Conservation (phyloP, 1,140 invertebrate genomes). For the Drosophila jambulina region DNA sequence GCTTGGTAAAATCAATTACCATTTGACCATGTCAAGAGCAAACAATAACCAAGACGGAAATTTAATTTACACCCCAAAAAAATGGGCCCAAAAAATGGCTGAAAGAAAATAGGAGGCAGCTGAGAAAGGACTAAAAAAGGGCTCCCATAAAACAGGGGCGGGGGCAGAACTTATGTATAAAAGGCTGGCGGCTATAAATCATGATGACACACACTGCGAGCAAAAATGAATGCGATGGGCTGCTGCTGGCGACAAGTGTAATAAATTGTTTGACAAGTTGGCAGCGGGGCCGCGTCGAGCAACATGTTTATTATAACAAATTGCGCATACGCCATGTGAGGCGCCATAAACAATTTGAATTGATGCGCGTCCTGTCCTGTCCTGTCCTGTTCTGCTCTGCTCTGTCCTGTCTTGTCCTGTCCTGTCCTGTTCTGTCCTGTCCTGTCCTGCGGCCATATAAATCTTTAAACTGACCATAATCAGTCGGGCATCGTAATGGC, state of each 20-base stretch:
- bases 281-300: conserved; percentile 62
- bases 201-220: conserved; percentile 43
- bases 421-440: not conserved
- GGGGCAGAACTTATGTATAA: conserved; percentile 52
- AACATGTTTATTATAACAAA: conserved; percentile 83
- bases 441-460: conserved; percentile 29
- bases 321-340: conserved; percentile 78
- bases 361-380: conserved; percentile 34
- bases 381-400: not conserved
- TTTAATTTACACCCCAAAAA: conserved; percentile 47
- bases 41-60: conserved; percentile 44
- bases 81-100: not conserved
- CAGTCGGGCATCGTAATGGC: conserved; percentile 10
- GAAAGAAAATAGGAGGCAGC: not conserved
- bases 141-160: conserved; percentile 3
- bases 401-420: not conserved
- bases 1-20: conserved; percentile 32
- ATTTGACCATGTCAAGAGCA: conserved; percentile 39
- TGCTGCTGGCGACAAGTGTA: conserved; percentile 46
- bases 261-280: conserved; percentile 83
- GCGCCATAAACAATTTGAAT: conserved; percentile 72
- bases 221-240: conserved; percentile 22
- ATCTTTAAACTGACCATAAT: conserved; percentile 71
- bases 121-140: conserved; percentile 24
- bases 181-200: conserved; percentile 66